Evolutionary conservation across 2,797 vertebrate genomes (phyloP), one percentile per base, ranked within the genome.

Genomic region (Coregonus ussuriensis): DNA sequence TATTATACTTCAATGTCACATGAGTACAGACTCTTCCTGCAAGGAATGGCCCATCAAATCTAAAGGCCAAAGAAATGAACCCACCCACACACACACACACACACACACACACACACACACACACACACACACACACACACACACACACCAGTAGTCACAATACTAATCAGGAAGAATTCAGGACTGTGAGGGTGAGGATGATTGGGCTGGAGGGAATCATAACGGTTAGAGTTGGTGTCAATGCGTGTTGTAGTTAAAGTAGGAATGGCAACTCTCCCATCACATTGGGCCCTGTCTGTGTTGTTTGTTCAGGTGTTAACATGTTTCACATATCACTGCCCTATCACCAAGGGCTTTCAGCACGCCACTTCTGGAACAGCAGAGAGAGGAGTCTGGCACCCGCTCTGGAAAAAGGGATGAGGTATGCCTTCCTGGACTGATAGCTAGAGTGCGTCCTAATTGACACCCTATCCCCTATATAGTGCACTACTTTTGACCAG

Each of bases 1-100:
- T 91, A 91, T 90, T 79, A 79, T 86, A 74, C 84, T 85, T 86
- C 77, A 83, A 87, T 84, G 81, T 74, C 84, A 1, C 81, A 41
- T 77, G 83, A 79, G 87, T 85, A 84, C 85, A 79, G 89, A 85
- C 89, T 81, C 83, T 80, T 79, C 69, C 62, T 73, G 82, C 78
- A 77, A 79, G 75, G 80, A 56, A 37, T 79, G 62, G n/a, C 74
- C 53, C 88, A 89, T 91, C 88, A 91, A 47, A 9, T 47, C 0
- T 7, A 56, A 68, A n/a, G 25, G 69, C 13, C 16, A 54, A 35
- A 88, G n/a, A 74, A n/a, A 51, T 21, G 41, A 71, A 51, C 69
- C 37, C 37, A 41, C 6, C 1, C 37, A 37, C 35, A 37, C 35
- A 6, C 5, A 37, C 5, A 41, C 37, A 41, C 37, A 41, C 6